Base-by-base conservation (phyloP, 2,113 vertebrate species). In the Accipiter cooperii region DNA sequence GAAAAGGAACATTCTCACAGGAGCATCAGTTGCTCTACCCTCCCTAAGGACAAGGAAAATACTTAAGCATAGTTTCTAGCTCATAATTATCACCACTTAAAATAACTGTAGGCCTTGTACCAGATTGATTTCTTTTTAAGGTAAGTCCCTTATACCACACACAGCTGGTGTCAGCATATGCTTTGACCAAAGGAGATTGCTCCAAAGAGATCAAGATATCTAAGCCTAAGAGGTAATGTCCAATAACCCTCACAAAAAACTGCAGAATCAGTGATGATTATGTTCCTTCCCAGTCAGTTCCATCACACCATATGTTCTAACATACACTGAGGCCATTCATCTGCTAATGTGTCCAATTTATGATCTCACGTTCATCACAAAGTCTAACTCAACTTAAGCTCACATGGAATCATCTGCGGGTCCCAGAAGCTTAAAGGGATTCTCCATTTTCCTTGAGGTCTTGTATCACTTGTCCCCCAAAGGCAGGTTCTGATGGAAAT, bases 331-430 rank as follows among this genome's bases (percentile, higher is more conserved):
- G 33, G 29, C 40, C 44, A 38, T 38, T 63, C 10, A 61, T 34
- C 17, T 52, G 40, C 52, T 65, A 61, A 15, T 1, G 0, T 1
- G 3, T 15, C 34, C 29, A 42, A 5, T 74, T 38, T 42, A 13
- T 20, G 10, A 12, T 6, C 79, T 66, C 40, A 5, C 0, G 0
- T 12, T 78, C 44, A 46, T n/a, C 49, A 49, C 5, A 9, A 64
- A 49, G 21, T 36, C n/a, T 34, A 68, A 65, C 29, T 34, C 40
- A 85, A 6, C n/a, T 51, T 52, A 44, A 74, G 46, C 33, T 74
- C 5, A 2, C 9, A 18, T 16, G 60, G 25, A 73, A 36, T 28
- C 54, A 84, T 1, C 54, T 60, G 49, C 44, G 54, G 7, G 42
- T 46, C 28, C 24, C 36, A 65, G 61, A 55, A 63, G 11, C 29